Percentiles rank a stretch among this genome's conserved stretches.
Evolutionary conservation across 2,113 vertebrate species (phyloP).

Genomic region (Podocnemis expansa): DNA sequence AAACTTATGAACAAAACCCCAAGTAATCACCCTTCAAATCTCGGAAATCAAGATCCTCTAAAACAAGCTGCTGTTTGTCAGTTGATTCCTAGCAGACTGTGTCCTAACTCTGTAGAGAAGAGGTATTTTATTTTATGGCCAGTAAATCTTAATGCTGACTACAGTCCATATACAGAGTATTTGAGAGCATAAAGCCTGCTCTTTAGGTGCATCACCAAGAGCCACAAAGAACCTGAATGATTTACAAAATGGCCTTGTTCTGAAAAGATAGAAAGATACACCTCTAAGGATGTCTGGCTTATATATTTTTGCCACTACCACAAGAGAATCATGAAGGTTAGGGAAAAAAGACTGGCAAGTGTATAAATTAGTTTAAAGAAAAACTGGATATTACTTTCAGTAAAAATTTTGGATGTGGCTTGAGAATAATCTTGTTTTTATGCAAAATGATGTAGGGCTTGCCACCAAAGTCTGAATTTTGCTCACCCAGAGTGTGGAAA

Average conservation of each 20-base stretch:
- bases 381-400: not conserved
- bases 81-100: not conserved
- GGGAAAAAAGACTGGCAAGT: not conserved
- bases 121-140: not conserved
- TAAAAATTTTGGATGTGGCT: not conserved
- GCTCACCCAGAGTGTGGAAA: conserved; percentile 47
- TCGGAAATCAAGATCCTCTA: not conserved
- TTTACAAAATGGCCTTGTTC: conserved; percentile 24
- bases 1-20: conserved; percentile 8
- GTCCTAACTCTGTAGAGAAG: conserved; percentile 14
- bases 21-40: not conserved
- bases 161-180: conserved; percentile 18
- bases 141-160: not conserved
- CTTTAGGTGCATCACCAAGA: conserved; percentile 23
- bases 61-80: conserved; percentile 7
- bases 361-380: not conserved
- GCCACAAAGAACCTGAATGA: not conserved
- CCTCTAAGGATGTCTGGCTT: not conserved
- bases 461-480: conserved; percentile 54
- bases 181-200: conserved; percentile 41
- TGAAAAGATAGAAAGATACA: not conserved
- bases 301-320: not conserved
- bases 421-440: not conserved
- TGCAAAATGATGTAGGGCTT: not conserved
- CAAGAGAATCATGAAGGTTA: not conserved